Conservation (phyloP, 2,888 invertebrate genomes). For the Onchidella celtica region DNA sequence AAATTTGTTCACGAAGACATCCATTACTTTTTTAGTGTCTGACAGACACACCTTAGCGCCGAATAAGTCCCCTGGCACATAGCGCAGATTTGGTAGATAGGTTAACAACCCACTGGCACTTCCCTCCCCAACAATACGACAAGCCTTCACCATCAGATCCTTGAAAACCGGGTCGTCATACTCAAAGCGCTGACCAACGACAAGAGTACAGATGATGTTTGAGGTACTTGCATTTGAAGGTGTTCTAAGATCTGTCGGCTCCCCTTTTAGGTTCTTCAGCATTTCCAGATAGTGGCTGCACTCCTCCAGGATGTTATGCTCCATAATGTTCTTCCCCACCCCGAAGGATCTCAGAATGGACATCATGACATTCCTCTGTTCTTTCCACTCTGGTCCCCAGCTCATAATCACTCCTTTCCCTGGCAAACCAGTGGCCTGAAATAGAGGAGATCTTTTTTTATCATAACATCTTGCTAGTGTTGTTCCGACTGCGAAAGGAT, state of each 20-base stretch:
- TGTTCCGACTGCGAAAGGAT: no score
- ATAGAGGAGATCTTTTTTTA: no score
- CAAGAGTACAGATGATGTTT: constrained; percentile 8
- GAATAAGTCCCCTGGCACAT: constrained; percentile 14
- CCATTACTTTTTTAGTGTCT: neutral
- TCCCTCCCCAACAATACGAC: no score
- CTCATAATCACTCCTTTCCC: neutral
- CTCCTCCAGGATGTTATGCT: constrained; percentile 10
- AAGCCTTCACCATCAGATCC: no score
- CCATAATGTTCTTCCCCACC: constrained; percentile 21
- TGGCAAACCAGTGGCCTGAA: constrained; percentile 3
- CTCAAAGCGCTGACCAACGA: constrained; percentile 10
- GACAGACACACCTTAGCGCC: neutral
- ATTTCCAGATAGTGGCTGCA: neutral
- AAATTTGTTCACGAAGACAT: neutral
- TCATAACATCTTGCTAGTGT: no score
- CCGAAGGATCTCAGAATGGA: neutral
- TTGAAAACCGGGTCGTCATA: constrained; percentile 19
- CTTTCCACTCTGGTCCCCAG: constrained; percentile 5
- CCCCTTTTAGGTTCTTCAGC: constrained; percentile 7
- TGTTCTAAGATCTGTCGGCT: neutral
- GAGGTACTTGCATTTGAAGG: neutral
- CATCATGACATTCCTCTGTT: neutral
- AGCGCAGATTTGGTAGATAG: neutral
- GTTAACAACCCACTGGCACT: neutral